Percentiles rank a stretch among this genome's conserved stretches.
These are phyloP conservation scores for Polypedilum vanderplanki DNA, from an alignment of 1,140 invertebrate species.

Conservation along the genomic window DNA sequence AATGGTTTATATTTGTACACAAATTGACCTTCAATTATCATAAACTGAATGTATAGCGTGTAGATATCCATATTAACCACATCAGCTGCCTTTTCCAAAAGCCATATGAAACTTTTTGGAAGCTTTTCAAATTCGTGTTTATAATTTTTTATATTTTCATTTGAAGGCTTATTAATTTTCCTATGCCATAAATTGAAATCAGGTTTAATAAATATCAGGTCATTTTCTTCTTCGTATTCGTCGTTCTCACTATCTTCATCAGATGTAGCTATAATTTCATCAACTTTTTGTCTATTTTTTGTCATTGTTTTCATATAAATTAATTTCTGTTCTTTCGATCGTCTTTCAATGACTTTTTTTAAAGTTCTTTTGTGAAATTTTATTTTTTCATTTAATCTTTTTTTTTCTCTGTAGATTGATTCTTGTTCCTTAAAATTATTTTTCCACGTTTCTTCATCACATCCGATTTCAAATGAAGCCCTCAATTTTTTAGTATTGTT, in stretches of 20 bases:
- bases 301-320: not conserved
- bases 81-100: not conserved
- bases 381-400: not conserved
- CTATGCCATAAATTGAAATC: slow-evolving; percentile 18
- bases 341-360: not conserved
- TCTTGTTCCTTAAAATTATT: not conserved
- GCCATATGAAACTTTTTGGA: not conserved
- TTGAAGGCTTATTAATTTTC: not conserved
- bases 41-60: not conserved
- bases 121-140: not conserved
- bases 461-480: no score
- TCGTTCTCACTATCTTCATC: not conserved
- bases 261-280: not conserved
- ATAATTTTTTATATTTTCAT: not conserved
- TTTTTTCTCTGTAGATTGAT: not conserved
- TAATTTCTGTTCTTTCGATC: not conserved
- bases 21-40: not conserved
- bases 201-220: not conserved
- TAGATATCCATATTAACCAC: not conserved
- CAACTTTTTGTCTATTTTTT: not conserved
- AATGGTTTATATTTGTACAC: not conserved
- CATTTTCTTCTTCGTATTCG: not conserved
- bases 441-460: not conserved
- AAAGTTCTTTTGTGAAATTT: not conserved
- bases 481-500: no score